phyloP scores from a whole-genome alignment of 2,113 vertebrate species.

The Azemiops feae region DNA sequence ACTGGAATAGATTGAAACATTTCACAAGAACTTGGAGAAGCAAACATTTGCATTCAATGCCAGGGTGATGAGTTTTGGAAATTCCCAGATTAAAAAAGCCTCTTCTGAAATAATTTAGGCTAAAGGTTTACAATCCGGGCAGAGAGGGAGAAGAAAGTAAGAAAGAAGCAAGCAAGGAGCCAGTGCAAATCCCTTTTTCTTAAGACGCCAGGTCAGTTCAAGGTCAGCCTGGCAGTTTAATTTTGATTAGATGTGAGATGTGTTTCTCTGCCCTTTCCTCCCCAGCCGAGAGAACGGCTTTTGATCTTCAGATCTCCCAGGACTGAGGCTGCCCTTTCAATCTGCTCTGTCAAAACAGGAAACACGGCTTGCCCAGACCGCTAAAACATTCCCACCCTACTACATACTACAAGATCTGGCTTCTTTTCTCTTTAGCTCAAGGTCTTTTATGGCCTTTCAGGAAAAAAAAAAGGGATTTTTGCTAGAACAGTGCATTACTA shows the following conservation, averaged over 20 bases:
- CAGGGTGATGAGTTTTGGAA: background rate
- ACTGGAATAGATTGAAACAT: background rate
- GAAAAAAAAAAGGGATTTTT: background rate
- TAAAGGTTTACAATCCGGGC: background rate
- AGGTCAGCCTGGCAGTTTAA: background rate
- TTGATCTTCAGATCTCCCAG: constrained; percentile 53
- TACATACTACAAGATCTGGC: background rate
- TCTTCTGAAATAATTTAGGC: background rate
- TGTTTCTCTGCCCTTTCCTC: background rate
- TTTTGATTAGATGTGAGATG: constrained; percentile 7
- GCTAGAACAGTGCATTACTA: background rate
- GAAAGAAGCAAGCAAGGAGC: background rate
- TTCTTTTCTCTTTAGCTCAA: background rate
- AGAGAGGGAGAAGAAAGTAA: background rate
- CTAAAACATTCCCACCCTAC: constrained; percentile 44
- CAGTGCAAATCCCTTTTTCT: background rate
- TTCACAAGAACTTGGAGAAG: background rate
- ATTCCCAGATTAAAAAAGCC: background rate
- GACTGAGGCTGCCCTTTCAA: constrained; percentile 46
- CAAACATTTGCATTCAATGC: background rate
- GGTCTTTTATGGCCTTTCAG: background rate
- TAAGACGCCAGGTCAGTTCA: background rate
- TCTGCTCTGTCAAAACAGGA: constrained; percentile 63
- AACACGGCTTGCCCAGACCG: constrained; percentile 36
- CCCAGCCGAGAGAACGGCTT: background rate